Evolutionary conservation across 1,140 invertebrate genomes (phyloP).

Genomic region (Coelopa frigida): DNA sequence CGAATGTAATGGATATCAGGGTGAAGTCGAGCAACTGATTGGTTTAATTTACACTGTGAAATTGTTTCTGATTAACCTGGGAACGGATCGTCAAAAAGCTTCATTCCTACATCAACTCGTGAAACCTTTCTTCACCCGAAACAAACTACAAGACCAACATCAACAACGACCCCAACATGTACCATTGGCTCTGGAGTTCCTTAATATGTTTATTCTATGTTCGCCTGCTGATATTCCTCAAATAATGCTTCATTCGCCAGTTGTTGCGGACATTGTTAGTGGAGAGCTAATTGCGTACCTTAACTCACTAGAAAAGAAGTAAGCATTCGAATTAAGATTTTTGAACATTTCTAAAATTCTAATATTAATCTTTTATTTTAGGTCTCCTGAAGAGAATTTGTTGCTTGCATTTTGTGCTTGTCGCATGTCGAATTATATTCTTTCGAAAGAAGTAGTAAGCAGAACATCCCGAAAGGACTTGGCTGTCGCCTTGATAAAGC

Average conservation of each 20-base stretch:
- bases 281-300: slow-evolving; percentile 38
- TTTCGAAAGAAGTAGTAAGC: slow-evolving; percentile 32
- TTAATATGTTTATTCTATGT: slow-evolving; percentile 40
- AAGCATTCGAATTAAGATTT: slow-evolving; percentile 11
- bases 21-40: slow-evolving; percentile 20
- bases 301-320: slow-evolving; percentile 31
- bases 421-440: slow-evolving; percentile 39
- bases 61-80: slow-evolving; percentile 29
- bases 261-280: slow-evolving; percentile 39
- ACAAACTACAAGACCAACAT: slow-evolving; percentile 27
- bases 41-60: slow-evolving; percentile 39
- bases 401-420: slow-evolving; percentile 36
- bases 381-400: slow-evolving; percentile 32
- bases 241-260: slow-evolving; percentile 35
- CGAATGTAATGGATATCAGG: no score
- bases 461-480: slow-evolving; percentile 26
- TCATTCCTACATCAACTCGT: slow-evolving; percentile 36
- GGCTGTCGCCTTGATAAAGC: slow-evolving; percentile 32
- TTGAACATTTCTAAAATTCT: neutral
- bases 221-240: slow-evolving; percentile 29
- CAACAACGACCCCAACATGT: slow-evolving; percentile 31
- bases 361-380: slow-evolving; percentile 5
- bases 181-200: slow-evolving; percentile 33
- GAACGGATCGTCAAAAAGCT: slow-evolving; percentile 31
- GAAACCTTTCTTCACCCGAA: slow-evolving; percentile 29